Base-by-base conservation (phyloP, 2,888 invertebrate species). In the Brenthis ino region DNA sequence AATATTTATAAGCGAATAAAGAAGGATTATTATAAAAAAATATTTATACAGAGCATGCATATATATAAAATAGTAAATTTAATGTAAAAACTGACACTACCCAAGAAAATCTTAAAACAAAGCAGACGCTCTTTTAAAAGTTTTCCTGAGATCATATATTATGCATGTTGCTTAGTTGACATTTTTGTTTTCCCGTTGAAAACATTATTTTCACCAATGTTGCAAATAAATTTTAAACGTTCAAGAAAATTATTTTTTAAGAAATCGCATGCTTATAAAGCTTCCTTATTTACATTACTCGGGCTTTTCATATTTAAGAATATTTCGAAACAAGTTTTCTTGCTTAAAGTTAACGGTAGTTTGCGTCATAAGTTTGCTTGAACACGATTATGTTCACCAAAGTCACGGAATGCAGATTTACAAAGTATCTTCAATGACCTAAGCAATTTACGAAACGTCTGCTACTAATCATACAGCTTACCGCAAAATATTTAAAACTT, bases 281-380 rank as follows among this genome's bases (percentile, higher is more conserved):
- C 82, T 78, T 78, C 79, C 80, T 80, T 84, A 84, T 85, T 87
- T 84, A 77, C 83, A 73, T 82, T 80, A 76, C 80, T 82, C 79
- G 80, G 76, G 82, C 78, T 82, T 85, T 82, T 82, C 83, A 75
- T 81, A 79, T 81, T 74, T 77, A 76, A 80, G 80, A 88, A 88
- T 85, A 87, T 86, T 87, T 83, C 77, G 75, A 81, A 83, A 83
- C 77, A 85, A 86, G 86, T 85, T 87, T 85, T 81, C 83, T 84
- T 80, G 82, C 82, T 83, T 80, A 82, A 87, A 88, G 82, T 88
- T 88, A 83, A 85, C 84, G 85, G 84, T 85, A 87, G 88, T 88
- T 64, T 87, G 83, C 83, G 79, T 81, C 77, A 58, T 78, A 82
- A 86, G 84, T 85, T 83, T 82, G 83, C 83, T 83, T 83, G 83